Evolutionary conservation across 1,140 invertebrate species (phyloP).

Genomic region (Bombus breviceps): DNA sequence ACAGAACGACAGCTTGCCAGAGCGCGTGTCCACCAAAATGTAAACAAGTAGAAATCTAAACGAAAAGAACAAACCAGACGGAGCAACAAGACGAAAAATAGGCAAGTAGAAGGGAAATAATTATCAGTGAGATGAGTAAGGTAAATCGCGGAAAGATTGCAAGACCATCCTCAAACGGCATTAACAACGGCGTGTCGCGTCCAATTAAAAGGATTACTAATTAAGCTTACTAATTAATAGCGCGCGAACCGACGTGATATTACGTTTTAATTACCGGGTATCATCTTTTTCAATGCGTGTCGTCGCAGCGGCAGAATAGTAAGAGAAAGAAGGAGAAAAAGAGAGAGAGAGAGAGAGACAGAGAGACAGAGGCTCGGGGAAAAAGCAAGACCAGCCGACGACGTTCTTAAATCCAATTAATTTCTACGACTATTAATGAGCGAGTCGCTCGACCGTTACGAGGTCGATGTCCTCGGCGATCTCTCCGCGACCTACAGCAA

Average conservation of each 20-base stretch:
- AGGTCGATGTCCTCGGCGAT: slow-evolving; percentile 41
- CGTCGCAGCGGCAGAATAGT: background rate
- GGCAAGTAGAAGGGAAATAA: slow-evolving; percentile 10
- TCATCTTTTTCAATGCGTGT: slow-evolving; percentile 36
- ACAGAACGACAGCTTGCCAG: background rate
- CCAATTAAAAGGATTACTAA: slow-evolving; percentile 55
- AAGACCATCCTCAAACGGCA: slow-evolving; percentile 29
- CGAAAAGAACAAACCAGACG: background rate
- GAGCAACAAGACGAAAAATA: background rate
- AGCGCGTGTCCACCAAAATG: background rate
- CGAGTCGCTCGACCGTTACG: slow-evolving; percentile 9
- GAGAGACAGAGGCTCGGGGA: background rate
- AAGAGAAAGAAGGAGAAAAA: background rate
- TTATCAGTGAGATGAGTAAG: background rate
- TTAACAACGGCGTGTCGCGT: slow-evolving; percentile 37
- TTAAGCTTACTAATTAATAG: slow-evolving; percentile 54
- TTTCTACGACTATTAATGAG: slow-evolving; percentile 55
- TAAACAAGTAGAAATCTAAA: background rate
- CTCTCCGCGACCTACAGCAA: slow-evolving; percentile 10
- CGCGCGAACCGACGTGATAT: slow-evolving; percentile 6
- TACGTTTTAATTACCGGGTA: slow-evolving; percentile 46
- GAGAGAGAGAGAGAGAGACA: too few relatives aligned
- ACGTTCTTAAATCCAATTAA: slow-evolving; percentile 55
- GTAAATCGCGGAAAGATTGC: slow-evolving; percentile 24
- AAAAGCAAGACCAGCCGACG: slow-evolving; percentile 13